Evolutionary conservation across 2,888 invertebrate genomes (phyloP).

Genomic region (Blera fallax): DNA sequence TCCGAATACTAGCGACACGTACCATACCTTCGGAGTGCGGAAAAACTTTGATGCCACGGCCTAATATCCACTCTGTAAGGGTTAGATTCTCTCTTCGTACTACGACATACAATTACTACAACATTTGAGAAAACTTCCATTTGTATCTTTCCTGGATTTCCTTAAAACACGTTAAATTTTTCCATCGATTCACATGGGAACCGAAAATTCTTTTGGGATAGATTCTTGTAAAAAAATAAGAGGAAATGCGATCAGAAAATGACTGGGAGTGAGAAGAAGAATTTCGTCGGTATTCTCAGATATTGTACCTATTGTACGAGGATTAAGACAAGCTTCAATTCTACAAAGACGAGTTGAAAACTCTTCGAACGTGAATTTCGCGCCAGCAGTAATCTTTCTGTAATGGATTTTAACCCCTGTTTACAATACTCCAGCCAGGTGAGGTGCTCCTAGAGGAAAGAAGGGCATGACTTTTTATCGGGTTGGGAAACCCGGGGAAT

Average conservation of each 20-base stretch:
- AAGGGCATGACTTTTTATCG: too few species aligned
- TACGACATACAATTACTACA: too few species aligned
- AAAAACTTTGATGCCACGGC: conserved; percentile 47
- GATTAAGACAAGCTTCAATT: not conserved
- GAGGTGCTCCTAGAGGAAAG: not conserved
- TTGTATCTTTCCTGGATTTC: too few species aligned
- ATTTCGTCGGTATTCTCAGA: too few species aligned
- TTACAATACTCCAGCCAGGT: not conserved
- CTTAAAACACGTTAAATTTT: too few species aligned
- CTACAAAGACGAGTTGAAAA: too few species aligned
- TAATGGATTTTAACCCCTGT: not conserved
- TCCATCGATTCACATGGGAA: too few species aligned
- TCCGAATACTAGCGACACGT: not conserved
- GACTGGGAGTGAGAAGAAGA: not conserved
- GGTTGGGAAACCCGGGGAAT: too few species aligned
- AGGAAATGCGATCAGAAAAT: not conserved
- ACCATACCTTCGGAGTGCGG: conserved; percentile 13
- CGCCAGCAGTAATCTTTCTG: not conserved
- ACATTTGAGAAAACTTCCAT: too few species aligned
- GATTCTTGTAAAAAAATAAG: too few species aligned
- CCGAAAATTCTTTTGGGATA: too few species aligned
- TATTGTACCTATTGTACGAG: not conserved
- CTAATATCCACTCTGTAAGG: conserved; percentile 40
- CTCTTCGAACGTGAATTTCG: too few species aligned
- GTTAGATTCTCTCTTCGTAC: conserved; percentile 33